phyloP scores from a whole-genome alignment of 1,140 invertebrate species.

The Heliconius nattereri region DNA sequence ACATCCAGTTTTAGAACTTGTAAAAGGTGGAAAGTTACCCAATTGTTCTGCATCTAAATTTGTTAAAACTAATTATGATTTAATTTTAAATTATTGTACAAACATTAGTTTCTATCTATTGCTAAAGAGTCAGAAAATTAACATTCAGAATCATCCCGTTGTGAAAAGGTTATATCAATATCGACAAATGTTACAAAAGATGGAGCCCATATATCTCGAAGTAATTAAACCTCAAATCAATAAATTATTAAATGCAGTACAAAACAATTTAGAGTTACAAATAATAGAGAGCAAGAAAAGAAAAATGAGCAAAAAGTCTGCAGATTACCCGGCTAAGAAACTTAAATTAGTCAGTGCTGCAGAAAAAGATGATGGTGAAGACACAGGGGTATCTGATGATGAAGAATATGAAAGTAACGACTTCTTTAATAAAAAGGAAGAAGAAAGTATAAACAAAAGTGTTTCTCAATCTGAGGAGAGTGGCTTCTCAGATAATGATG shows the following conservation, averaged over 20 bases:
- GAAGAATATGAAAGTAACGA: slow-evolving; percentile 66
- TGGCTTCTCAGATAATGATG: slow-evolving; percentile 72
- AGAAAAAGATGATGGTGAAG: slow-evolving; percentile 73
- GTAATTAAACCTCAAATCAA: slow-evolving; percentile 85
- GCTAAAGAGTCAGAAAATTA: slow-evolving; percentile 87
- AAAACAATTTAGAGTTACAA: slow-evolving; percentile 77
- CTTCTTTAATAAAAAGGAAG: slow-evolving; percentile 63
- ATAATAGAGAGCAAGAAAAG: slow-evolving; percentile 62
- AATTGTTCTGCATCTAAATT: slow-evolving; percentile 84
- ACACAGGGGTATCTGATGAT: slow-evolving; percentile 70
- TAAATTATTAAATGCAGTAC: slow-evolving; percentile 79
- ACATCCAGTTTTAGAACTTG: slow-evolving; percentile 85
- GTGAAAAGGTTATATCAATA: slow-evolving; percentile 91
- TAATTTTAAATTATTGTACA: slow-evolving; percentile 90
- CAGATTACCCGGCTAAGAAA: slow-evolving; percentile 69
- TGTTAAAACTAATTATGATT: slow-evolving; percentile 86
- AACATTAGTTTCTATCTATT: slow-evolving; percentile 94
- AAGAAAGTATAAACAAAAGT: slow-evolving; percentile 49
- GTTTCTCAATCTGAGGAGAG: slow-evolving; percentile 71
- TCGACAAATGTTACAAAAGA: slow-evolving; percentile 87
- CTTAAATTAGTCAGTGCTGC: slow-evolving; percentile 70
- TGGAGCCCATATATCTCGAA: slow-evolving; percentile 85
- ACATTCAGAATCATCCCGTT: slow-evolving; percentile 91
- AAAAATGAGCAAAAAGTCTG: slow-evolving; percentile 52
- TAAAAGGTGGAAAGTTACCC: slow-evolving; percentile 81